Conservation (phyloP, 2,797 vertebrate species). For the Babyrousa celebensis region DNA sequence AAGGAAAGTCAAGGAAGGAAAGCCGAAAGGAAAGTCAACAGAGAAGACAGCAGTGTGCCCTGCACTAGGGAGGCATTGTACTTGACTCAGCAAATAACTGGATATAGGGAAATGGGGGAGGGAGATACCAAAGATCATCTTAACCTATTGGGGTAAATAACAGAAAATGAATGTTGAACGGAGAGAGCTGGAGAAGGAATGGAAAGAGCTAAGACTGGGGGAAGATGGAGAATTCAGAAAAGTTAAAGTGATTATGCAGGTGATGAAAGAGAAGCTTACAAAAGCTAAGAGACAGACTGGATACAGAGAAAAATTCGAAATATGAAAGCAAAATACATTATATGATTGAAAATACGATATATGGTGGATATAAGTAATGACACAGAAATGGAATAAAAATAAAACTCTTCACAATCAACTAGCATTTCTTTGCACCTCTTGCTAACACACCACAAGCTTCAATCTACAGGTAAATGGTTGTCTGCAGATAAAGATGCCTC, state of each 20-base stretch:
- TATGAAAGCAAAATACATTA: conserved; percentile 19
- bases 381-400: conserved; percentile 57
- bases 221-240: background rate
- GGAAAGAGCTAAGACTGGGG: background rate
- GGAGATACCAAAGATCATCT: background rate
- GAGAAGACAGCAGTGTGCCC: too few relatives aligned
- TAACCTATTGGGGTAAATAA: background rate
- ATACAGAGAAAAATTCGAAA: background rate
- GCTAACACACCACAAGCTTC: background rate
- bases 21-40: background rate
- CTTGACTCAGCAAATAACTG: background rate
- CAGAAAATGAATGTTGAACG: background rate
- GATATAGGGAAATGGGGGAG: background rate
- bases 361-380: background rate
- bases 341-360: background rate
- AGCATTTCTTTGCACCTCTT: conserved; percentile 56
- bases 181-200: background rate
- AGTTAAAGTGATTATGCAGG: background rate
- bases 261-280: background rate
- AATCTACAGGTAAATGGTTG: conserved; percentile 55
- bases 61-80: background rate
- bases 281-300: background rate
- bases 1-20: background rate
- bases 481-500: conserved; percentile 10
- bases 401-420: conserved; percentile 36